These are phyloP conservation scores for Bolinopsis microptera DNA, from an alignment of 37 sponge, comb jelly and placozoan species.

Conservation along the genomic window DNA sequence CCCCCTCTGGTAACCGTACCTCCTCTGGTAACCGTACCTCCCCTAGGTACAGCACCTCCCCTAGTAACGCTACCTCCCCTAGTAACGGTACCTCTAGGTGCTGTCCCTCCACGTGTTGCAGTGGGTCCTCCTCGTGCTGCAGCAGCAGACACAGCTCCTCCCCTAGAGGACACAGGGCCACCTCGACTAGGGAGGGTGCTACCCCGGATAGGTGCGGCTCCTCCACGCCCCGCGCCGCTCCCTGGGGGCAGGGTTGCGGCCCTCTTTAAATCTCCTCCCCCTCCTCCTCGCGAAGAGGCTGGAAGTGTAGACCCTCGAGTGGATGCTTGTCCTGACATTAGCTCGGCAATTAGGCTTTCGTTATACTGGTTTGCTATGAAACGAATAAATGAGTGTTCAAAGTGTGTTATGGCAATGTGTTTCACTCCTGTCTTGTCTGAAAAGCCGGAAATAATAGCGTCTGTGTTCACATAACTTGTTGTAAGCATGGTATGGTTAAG, in stretches of 20 bases:
- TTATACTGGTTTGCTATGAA: not conserved
- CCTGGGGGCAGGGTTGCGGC: not conserved
- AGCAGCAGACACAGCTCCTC: not conserved
- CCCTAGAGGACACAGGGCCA: slow-evolving; percentile 1
- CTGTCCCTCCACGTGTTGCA: not conserved
- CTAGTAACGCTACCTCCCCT: not conserved
- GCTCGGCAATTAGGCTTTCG: too few species aligned
- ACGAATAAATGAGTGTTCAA: not conserved
- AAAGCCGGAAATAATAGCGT: not conserved
- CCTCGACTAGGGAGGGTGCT: not conserved
- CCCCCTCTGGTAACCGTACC: not conserved
- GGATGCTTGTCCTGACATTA: too few species aligned
- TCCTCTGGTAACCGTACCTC: not conserved
- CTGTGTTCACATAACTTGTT: not conserved
- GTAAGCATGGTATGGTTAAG: not conserved
- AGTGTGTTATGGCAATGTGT: not conserved
- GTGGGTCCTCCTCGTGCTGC: not conserved
- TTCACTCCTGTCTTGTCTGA: not conserved
- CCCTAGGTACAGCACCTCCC: slow-evolving; percentile 18
- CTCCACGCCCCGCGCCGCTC: not conserved
- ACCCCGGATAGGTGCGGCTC: not conserved
- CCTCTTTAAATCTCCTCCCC: not conserved
- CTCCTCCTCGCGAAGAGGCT: not conserved
- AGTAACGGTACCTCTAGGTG: not conserved
- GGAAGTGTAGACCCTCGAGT: not conserved